These are phyloP conservation scores for Carassius carassius DNA, from an alignment of 2,113 vertebrate genomes.

Conservation along the genomic window DNA sequence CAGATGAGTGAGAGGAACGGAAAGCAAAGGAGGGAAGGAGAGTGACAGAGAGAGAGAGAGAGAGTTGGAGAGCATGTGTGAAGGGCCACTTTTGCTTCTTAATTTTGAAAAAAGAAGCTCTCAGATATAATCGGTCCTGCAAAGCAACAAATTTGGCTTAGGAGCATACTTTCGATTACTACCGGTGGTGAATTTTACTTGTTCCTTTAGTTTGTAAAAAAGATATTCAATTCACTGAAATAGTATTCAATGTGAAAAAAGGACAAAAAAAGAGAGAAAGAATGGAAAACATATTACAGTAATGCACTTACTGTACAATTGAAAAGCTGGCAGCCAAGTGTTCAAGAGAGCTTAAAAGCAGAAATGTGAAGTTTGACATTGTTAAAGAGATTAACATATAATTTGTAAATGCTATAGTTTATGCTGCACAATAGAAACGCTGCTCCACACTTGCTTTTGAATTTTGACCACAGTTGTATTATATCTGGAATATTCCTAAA, in stretches of 20 bases:
- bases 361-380: neutral
- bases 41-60: constrained; percentile 58
- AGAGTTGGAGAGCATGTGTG: constrained; percentile 55
- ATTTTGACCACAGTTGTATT: neutral
- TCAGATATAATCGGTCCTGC: neutral
- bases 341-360: neutral
- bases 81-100: neutral
- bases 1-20: constrained; percentile 74
- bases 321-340: neutral
- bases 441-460: too few relatives aligned
- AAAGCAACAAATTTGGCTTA: neutral
- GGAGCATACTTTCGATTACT: neutral
- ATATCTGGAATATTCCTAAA: neutral
- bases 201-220: neutral
- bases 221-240: neutral
- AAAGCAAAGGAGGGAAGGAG: constrained; percentile 58
- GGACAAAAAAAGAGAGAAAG: neutral
- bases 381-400: neutral
- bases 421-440: too few relatives aligned
- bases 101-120: neutral
- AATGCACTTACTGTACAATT: neutral
- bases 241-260: neutral
- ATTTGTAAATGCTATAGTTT: too few relatives aligned
- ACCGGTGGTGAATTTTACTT: neutral
- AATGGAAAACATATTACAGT: neutral